Base-by-base conservation (phyloP, 2,797 vertebrate genomes). In the Coccyzus lansbergi region DNA sequence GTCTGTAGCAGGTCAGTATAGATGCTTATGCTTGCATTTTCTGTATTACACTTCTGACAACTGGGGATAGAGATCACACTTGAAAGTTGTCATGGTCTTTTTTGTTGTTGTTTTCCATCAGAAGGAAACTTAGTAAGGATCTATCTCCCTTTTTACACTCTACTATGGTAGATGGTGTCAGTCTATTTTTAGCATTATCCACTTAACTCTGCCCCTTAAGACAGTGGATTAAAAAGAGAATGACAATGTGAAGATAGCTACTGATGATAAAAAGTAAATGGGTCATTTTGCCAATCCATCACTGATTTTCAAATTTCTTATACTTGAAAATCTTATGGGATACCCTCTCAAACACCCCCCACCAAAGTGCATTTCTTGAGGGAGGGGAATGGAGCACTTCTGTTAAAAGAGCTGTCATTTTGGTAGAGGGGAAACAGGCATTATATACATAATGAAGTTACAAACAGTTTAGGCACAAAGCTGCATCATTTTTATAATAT, bases 301-400 rank as follows among this genome's bases (percentile, higher is more conserved):
- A 36, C 42, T 78, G 34, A 83, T 93, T 93, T 96, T 89, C 26
- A 89, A 52, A 70, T 87, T 48, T 71, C 26, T 68, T 65, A 38
- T 77, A 63, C 9, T 81, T 77, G 46, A 38, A 89, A 91, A 20
- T 10, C 28, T 86, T 92, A 77, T 64, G 44, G 22, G 29, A 68
- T 67, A 49, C 63, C 38, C 44, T 81, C 75, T 84, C 64, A 71
- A 93, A 46, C 46, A 52, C 59, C 88, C 92, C 68, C 65, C 59
- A 77, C 26, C 9, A 24, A 33, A 59, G 22, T 51, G 13, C 59
- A n/a, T 75, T 74, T 83, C 75, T 85, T 85, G 38, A 78, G 44
- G 46, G 44, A 4, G 9, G 10, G 7, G 24, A 85, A 64, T 20
- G 33, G 53, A 49, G 33, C 42, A 24, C 6, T 65, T 65, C 42